Conservation (phyloP, 23 tunicate genomes). For the Styela clava region DNA sequence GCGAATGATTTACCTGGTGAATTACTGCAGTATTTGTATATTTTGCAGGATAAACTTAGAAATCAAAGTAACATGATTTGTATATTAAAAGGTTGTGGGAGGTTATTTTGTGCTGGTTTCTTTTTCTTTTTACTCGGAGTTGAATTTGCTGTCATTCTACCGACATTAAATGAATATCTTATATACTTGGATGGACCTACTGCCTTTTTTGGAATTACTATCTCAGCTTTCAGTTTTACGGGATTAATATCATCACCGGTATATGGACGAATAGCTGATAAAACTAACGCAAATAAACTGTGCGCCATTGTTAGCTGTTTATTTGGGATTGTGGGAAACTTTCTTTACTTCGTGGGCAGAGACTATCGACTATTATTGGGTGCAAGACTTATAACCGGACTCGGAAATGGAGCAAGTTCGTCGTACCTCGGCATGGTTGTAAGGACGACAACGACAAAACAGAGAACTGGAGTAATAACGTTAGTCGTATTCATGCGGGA, state of each 20-base stretch:
- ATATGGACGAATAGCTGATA: constrained; percentile 77
- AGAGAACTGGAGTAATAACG: constrained; percentile 59
- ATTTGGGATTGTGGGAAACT: constrained; percentile 82
- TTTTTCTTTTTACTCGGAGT: constrained; percentile 65
- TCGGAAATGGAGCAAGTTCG: constrained; percentile 80
- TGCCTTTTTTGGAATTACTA: constrained; percentile 55
- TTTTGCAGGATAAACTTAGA: no score
- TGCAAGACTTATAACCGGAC: constrained; percentile 68
- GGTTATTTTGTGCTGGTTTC: constrained; percentile 30
- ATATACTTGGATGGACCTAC: constrained; percentile 31
- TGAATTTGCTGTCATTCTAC: constrained; percentile 89
- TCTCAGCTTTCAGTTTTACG: constrained; percentile 82
- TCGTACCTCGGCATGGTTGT: constrained; percentile 66
- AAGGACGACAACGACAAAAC: constrained; percentile 51
- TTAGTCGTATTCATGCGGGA: constrained; percentile 60
- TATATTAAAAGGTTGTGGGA: no score
- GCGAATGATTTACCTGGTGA: no score
- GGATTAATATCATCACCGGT: constrained; percentile 75
- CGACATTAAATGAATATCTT: constrained; percentile 58
- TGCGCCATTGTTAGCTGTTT: constrained; percentile 46
- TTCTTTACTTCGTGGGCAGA: constrained; percentile 57
- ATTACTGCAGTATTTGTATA: no score
- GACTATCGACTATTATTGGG: constrained; percentile 50
- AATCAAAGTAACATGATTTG: no score
- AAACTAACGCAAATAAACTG: constrained; percentile 44